Evolutionary conservation across 2,797 vertebrate species (phyloP).

Genomic region (Remorina albescens): DNA sequence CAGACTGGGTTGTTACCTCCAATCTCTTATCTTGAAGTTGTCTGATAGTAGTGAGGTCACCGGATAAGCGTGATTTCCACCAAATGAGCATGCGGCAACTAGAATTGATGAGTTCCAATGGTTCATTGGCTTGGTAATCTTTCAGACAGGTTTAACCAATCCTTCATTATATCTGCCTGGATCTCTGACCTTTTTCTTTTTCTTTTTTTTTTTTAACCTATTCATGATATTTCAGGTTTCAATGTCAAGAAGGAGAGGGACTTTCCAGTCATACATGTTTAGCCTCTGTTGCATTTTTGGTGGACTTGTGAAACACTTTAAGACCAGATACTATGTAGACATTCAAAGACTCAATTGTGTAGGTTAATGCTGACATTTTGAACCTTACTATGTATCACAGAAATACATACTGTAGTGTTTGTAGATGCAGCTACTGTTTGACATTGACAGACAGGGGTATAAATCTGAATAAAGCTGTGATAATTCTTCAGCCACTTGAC

Average conservation of each 20-base stretch:
- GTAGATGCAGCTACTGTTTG: background rate
- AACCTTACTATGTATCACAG: background rate
- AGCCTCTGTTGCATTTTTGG: background rate
- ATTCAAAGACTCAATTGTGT: background rate
- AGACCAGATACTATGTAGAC: background rate
- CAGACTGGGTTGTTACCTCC: slow-evolving; percentile 66
- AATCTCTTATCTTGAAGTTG: slow-evolving; percentile 68
- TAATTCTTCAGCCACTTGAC: background rate
- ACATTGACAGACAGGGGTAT: background rate
- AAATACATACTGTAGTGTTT: background rate
- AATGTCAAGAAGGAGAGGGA: background rate
- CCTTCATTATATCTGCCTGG: slow-evolving; percentile 35
- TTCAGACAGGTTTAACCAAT: slow-evolving; percentile 30
- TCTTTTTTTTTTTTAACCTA: slow-evolving; percentile 25
- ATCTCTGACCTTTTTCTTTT: slow-evolving; percentile 37
- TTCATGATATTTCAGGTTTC: slow-evolving; percentile 17
- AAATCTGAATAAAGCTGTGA: background rate
- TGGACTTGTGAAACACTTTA: background rate
- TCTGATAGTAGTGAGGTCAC: slow-evolving; percentile 70
- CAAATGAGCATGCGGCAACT: slow-evolving; percentile 20
- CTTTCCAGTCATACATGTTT: slow-evolving; percentile 7
- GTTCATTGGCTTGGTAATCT: slow-evolving; percentile 37
- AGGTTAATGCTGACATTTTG: background rate
- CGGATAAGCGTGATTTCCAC: slow-evolving; percentile 49
- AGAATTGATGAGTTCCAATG: slow-evolving; percentile 64